Base-by-base conservation (phyloP, 2,888 invertebrate genomes). In the Hemaris fuciformis region DNA sequence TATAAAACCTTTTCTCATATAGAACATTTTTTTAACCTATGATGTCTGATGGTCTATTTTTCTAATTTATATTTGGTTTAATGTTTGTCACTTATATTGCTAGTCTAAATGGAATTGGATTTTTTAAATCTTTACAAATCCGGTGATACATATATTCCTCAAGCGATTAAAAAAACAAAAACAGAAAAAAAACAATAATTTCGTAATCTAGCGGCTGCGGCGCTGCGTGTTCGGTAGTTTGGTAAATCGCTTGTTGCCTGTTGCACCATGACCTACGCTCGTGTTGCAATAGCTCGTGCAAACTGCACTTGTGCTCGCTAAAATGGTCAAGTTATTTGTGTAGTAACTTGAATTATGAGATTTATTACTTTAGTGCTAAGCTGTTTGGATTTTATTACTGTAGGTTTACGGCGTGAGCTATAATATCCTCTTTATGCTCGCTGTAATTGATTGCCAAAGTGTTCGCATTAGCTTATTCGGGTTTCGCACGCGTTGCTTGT, bases 221-320 rank as follows among this genome's bases (percentile, higher is more conserved):
- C 60, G 46, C 60, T 60, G 23, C 31, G 6, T 34, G 22, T 43
- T 43, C 22, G 34, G 25, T 27, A 34, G 59, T 59, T 62, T n/a
- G 22, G 59, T 58, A 59, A 62, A 62, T 63, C 41, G 20, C 18
- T 25, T 62, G 48, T 60, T 57, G 57, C 46, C 34, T 57, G 60
- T 63, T 60, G 41, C 63, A 31, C 60, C 60, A 41, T 63, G 63
- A 63, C 57, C 63, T 48, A 31, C 25, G 56, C 20, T 18, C 13
- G 68, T 76, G 70, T 78, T 71, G 80, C 73, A 81, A 80, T 70
- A 63, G 63, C 70, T 70, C 68, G 72, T 67, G 68, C 70, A 74
- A 74, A 68, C 71, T 68, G 68, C 75, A 75, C 75, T 77, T 78
- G 76, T 70, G 66, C 59, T 46, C 64, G 58, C 67, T 69, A 75